Conservation (phyloP, 2,888 invertebrate genomes). For the Caradrina kadenii region DNA sequence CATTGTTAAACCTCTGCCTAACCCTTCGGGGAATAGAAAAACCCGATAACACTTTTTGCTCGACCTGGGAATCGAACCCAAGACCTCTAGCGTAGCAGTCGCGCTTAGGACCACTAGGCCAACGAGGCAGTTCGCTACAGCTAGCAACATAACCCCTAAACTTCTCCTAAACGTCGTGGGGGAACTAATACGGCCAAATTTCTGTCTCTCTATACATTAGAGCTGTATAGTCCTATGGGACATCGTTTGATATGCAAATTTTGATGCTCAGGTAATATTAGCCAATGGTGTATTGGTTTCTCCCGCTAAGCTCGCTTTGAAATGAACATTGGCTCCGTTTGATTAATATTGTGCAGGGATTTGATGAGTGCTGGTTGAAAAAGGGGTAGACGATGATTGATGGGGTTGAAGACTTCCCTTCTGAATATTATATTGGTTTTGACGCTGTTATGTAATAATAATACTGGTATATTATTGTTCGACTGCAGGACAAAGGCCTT, state of each 20-base stretch:
- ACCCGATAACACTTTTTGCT: no score
- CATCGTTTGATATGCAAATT: slow-evolving; percentile 86
- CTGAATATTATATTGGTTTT: neutral
- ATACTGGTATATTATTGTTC: no score
- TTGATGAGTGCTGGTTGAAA: slow-evolving; percentile 25
- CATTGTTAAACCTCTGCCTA: no score
- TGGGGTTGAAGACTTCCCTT: neutral
- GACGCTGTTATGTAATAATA: neutral
- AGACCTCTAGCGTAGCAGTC: no score
- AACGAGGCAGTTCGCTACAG: slow-evolving; percentile 49
- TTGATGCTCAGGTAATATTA: slow-evolving; percentile 81
- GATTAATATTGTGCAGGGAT: slow-evolving; percentile 61
- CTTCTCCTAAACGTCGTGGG: slow-evolving; percentile 67
- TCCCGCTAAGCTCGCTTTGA: slow-evolving; percentile 60
- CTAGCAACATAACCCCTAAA: slow-evolving; percentile 40
- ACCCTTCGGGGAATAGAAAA: no score
- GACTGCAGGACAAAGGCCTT: no score
- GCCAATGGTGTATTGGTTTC: slow-evolving; percentile 84
- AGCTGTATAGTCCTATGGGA: slow-evolving; percentile 71
- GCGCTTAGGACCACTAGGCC: no score
- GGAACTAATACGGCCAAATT: slow-evolving; percentile 80
- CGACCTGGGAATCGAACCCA: no score
- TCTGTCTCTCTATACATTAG: slow-evolving; percentile 77
- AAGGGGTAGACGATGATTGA: slow-evolving; percentile 27
- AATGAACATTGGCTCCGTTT: slow-evolving; percentile 53